Evolutionary conservation across 35 echinoderm and acorn worm genomes (phyloP).

Genomic region (Patiria miniata): DNA sequence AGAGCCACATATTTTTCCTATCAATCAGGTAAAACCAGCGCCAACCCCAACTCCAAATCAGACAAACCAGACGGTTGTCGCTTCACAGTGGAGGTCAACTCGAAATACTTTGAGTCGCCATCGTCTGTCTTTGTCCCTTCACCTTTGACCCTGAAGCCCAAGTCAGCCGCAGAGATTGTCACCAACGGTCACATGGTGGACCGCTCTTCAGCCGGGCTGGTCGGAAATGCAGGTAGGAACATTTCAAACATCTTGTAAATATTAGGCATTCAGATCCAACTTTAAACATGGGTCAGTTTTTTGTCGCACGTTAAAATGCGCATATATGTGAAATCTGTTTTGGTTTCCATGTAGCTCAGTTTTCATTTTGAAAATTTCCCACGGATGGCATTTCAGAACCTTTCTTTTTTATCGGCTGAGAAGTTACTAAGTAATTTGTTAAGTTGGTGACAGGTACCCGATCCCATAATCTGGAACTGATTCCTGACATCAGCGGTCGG

Average conservation of each 20-base stretch:
- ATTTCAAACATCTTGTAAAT: neutral
- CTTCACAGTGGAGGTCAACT: slow-evolving; percentile 63
- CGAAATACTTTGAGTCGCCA: slow-evolving; percentile 76
- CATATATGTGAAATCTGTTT: too few species aligned
- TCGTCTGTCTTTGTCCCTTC: slow-evolving; percentile 63
- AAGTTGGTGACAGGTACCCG: too few species aligned
- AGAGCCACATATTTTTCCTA: neutral
- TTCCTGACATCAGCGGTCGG: too few species aligned
- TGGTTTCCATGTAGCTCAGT: too few species aligned
- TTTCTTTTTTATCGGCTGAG: too few species aligned
- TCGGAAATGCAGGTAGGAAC: slow-evolving; percentile 65
- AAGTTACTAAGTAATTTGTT: too few species aligned
- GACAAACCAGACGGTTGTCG: slow-evolving; percentile 37
- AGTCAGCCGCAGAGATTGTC: slow-evolving; percentile 62
- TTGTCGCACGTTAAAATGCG: too few species aligned
- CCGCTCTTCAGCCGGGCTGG: slow-evolving; percentile 72
- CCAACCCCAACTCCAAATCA: slow-evolving; percentile 20
- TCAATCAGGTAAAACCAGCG: slow-evolving; percentile 9
- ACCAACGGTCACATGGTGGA: slow-evolving; percentile 66
- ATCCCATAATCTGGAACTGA: too few species aligned
- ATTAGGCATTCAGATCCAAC: neutral
- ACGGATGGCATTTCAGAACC: too few species aligned
- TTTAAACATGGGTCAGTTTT: too few species aligned
- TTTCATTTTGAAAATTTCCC: too few species aligned
- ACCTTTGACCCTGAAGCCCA: slow-evolving; percentile 44